Base-by-base conservation (phyloP, 2,888 invertebrate genomes). In the Lapara coniferarum region DNA sequence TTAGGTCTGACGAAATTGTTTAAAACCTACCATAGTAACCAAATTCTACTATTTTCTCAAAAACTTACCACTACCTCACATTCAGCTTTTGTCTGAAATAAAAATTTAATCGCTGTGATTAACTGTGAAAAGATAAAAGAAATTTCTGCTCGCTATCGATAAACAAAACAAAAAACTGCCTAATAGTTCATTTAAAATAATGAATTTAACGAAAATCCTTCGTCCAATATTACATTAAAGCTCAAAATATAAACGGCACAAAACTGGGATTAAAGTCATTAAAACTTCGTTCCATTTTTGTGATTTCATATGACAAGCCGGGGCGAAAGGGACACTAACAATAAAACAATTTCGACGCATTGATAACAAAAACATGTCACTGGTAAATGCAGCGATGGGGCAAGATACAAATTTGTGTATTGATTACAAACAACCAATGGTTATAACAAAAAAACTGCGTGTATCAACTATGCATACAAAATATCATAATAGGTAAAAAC, bases 221-320 rank as follows among this genome's bases (percentile, higher is more conserved):
- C 69, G 63, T 70, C 67, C 74, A 72, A 75, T 73, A 77, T 75
- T 78, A 75, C 74, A 75, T 76, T 75, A 74, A 71, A 71, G 69
- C 72, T 70, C 67, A 66, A 79, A 77, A 77, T 76, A 79, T 83
- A 85, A 46, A 63, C 63, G 13, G 49, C 49, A 49, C 63, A 19
- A 59, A 59, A 19, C 19, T 46, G 49, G 46, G 12, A 5, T 19
- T 12, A 13, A 63, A 63, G 19, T 63, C 49, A 19, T 46, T 16
- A 44, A 49, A 49, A 63, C 46, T 63, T 46, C 10, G 10, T 63
- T 49, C 19, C 49, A 7, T 59, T 44, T 19, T 63, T 63, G 63
- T 63, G 46, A 49, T 63, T 19, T 49, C 19, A 49, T 13, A 46
- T 46, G 19, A 49, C 46, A 46, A 63, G 49, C 13, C 46, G 5